Percentiles rank a stretch among this genome's conserved stretches.
Conservation (phyloP, 2,797 vertebrate species). For the Anguilla pacifica region DNA sequence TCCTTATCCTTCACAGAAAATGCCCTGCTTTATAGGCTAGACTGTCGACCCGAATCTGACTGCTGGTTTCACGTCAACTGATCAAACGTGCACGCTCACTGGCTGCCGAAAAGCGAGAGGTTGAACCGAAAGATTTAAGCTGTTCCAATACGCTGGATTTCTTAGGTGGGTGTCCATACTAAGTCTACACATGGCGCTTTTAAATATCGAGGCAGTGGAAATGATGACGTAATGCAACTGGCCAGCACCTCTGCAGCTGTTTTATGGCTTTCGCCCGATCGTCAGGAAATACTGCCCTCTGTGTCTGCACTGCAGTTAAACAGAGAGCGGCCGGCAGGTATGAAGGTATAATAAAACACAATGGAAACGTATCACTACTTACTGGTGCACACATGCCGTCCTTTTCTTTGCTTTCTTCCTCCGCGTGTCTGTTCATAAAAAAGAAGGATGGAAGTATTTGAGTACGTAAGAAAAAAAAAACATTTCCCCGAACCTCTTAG, state of each 20-base stretch:
- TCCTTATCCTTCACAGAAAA: constrained; percentile 1
- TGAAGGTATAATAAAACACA: not conserved
- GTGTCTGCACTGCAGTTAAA: constrained; percentile 9
- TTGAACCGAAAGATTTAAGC: not conserved
- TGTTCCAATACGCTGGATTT: not conserved
- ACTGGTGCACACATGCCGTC: not conserved
- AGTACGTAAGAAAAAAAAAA: not conserved
- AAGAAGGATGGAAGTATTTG: not conserved
- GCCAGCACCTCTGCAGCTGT: not conserved
- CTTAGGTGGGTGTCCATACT: not conserved
- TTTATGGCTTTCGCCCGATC: constrained; percentile 6
- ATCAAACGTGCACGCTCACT: not conserved
- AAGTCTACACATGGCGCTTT: not conserved
- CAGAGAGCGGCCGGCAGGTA: not conserved
- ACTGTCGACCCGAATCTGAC: not conserved
- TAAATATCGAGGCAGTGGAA: not conserved
- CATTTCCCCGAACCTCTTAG: not conserved
- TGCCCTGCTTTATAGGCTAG: not conserved
- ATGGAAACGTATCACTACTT: not conserved
- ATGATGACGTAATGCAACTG: constrained; percentile 3
- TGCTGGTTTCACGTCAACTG: not conserved
- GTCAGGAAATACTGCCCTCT: constrained; percentile 33
- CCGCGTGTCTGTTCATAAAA: not conserved
- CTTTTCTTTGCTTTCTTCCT: not conserved
- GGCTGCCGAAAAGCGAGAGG: not conserved